Evolutionary conservation across 2,797 vertebrate genomes (phyloP).

Genomic region (Coregonus suidteri): DNA sequence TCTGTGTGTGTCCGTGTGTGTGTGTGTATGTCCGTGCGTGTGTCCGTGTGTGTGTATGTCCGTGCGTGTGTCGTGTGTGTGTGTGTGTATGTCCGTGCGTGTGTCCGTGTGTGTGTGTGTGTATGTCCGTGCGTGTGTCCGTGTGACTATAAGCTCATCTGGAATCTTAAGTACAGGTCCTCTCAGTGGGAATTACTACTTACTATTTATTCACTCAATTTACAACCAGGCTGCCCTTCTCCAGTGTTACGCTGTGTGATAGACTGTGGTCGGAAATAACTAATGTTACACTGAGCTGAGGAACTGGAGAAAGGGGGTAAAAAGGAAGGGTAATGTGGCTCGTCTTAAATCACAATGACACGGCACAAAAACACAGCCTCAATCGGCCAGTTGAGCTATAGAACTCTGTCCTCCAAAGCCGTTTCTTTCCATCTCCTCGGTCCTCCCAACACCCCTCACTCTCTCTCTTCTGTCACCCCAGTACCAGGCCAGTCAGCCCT

Average conservation of each 20-base stretch:
- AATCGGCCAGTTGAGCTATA: too few relatives aligned
- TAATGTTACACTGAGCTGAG: background rate
- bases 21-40: too few relatives aligned
- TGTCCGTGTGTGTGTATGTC: too few relatives aligned
- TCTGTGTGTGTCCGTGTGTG: too few relatives aligned
- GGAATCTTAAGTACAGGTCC: background rate
- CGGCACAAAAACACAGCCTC: too few relatives aligned
- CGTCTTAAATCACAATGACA: background rate
- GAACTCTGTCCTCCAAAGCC: background rate
- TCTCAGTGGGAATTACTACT: background rate
- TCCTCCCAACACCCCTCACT: conserved; percentile 3
- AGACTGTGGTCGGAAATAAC: background rate
- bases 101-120: too few relatives aligned
- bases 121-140: too few relatives aligned
- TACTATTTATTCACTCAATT: background rate
- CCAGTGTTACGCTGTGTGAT: conserved; percentile 1
- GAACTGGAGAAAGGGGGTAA: background rate
- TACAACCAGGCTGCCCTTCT: background rate
- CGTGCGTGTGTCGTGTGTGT: too few relatives aligned
- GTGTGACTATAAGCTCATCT: too few relatives aligned
- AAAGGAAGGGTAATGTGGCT: background rate
- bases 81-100: too few relatives aligned
- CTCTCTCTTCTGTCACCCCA: too few relatives aligned
- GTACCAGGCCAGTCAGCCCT: too few relatives aligned
- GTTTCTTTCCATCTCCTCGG: background rate